Conservation (phyloP, 2,797 vertebrate species). For the Anguilla marmorata region DNA sequence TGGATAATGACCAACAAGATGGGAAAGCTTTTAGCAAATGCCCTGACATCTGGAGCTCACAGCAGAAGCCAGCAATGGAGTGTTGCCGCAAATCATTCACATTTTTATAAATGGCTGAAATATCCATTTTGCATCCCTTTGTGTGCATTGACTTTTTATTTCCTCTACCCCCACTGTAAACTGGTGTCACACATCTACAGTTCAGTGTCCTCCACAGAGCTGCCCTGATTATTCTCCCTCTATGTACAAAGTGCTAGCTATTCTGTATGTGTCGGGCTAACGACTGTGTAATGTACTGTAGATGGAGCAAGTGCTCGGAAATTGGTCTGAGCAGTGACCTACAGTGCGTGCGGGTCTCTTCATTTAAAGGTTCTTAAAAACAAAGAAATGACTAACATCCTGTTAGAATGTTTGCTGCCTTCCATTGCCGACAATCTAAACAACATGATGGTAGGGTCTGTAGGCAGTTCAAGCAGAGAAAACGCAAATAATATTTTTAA, state of each 20-base stretch:
- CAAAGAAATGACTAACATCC: not conserved
- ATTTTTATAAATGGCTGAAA: not conserved
- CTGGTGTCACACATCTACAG: too few species aligned
- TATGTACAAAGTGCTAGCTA: not conserved
- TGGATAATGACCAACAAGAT: not conserved
- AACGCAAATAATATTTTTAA: not conserved
- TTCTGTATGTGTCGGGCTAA: not conserved
- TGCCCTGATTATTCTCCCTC: not conserved
- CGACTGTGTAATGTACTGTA: not conserved
- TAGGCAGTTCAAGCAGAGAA: not conserved
- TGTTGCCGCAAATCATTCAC: not conserved
- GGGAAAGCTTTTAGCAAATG: not conserved
- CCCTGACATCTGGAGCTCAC: not conserved
- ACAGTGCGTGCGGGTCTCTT: not conserved
- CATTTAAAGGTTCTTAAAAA: constrained; percentile 1
- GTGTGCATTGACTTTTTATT: not conserved
- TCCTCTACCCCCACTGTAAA: too few species aligned
- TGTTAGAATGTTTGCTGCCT: not conserved
- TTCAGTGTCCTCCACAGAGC: too few species aligned
- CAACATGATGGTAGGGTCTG: not conserved
- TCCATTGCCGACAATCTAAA: not conserved
- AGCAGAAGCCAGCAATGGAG: not conserved
- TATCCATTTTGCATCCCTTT: not conserved
- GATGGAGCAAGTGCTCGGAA: not conserved
- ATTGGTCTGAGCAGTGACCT: not conserved